phyloP scores from a whole-genome alignment of 2,888 invertebrate genomes.

The Macaria notata region DNA sequence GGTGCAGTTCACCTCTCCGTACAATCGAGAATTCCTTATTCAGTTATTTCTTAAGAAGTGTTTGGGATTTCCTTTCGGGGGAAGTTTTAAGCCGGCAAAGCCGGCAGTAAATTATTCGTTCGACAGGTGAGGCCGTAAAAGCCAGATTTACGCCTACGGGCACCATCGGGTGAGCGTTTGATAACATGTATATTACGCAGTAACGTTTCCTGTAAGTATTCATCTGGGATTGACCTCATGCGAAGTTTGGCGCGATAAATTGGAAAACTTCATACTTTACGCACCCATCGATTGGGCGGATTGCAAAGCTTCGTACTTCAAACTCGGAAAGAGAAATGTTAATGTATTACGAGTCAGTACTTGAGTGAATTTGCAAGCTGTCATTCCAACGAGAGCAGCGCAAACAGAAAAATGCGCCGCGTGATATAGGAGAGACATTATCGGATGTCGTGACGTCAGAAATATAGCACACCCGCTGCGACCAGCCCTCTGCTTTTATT shows the following conservation, averaged over 20 bases:
- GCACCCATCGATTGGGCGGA: slow-evolving; percentile 32
- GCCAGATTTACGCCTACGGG: slow-evolving; percentile 78
- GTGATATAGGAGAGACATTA: slow-evolving; percentile 51
- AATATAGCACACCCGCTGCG: slow-evolving; percentile 47
- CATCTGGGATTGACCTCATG: slow-evolving; percentile 65
- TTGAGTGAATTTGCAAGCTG: slow-evolving; percentile 45
- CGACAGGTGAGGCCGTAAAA: slow-evolving; percentile 81
- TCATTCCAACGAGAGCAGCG: slow-evolving; percentile 49
- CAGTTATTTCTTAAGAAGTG: slow-evolving; percentile 79
- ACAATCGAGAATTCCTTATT: slow-evolving; percentile 76
- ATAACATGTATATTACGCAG: slow-evolving; percentile 78
- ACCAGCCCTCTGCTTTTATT: slow-evolving; percentile 56
- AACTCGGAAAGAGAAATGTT: slow-evolving; percentile 45
- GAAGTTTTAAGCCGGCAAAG: slow-evolving; percentile 80
- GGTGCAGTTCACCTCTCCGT: slow-evolving; percentile 45
- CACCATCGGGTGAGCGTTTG: slow-evolving; percentile 66
- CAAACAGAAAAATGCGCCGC: slow-evolving; percentile 47
- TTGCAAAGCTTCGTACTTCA: slow-evolving; percentile 39
- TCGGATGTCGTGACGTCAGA: slow-evolving; percentile 51
- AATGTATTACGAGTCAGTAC: slow-evolving; percentile 46
- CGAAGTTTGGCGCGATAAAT: slow-evolving; percentile 62
- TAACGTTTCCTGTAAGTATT: slow-evolving; percentile 68
- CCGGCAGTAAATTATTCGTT: slow-evolving; percentile 80
- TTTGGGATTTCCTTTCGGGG: slow-evolving; percentile 75
- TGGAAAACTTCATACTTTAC: slow-evolving; percentile 57